phyloP scores from a whole-genome alignment of 1,140 invertebrate genomes.

The Scaptodrosophila lebanonensis region DNA sequence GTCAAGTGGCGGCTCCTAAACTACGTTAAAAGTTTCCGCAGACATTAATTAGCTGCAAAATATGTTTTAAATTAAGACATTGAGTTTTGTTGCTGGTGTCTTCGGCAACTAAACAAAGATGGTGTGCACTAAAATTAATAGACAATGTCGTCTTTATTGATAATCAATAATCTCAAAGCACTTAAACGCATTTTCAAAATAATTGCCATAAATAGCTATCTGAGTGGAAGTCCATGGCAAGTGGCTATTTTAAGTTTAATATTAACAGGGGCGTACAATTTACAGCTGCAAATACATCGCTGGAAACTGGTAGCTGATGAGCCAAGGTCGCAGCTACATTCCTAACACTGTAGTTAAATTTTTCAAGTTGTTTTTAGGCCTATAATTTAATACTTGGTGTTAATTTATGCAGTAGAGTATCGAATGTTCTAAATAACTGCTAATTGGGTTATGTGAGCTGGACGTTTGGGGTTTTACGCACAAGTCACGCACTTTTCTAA shows the following conservation, averaged over 20 bases:
- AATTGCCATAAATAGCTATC: constrained; percentile 19
- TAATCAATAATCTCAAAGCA: constrained; percentile 20
- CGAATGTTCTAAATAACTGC: constrained; percentile 57
- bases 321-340: neutral
- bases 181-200: constrained; percentile 45
- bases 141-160: constrained; percentile 22
- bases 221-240: constrained; percentile 22
- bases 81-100: too few species aligned
- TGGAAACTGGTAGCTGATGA: constrained; percentile 31
- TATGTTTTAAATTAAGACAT: too few species aligned
- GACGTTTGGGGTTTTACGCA: constrained; percentile 14
- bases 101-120: too few species aligned
- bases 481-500: constrained; percentile 14
- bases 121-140: constrained; percentile 16
- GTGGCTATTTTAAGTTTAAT: too few species aligned
- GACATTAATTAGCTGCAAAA: too few species aligned
- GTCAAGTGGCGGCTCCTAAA: neutral
- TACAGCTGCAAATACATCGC: constrained; percentile 23
- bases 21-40: constrained; percentile 41
- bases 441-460: constrained; percentile 41
- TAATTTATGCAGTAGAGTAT: constrained; percentile 28
- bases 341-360: too few species aligned
- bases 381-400: too few species aligned
- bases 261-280: constrained; percentile 42
- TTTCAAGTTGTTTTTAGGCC: too few species aligned